Conservation (phyloP, 53 echinoderm and acorn worm genomes). For the Antedon mediterranea region DNA sequence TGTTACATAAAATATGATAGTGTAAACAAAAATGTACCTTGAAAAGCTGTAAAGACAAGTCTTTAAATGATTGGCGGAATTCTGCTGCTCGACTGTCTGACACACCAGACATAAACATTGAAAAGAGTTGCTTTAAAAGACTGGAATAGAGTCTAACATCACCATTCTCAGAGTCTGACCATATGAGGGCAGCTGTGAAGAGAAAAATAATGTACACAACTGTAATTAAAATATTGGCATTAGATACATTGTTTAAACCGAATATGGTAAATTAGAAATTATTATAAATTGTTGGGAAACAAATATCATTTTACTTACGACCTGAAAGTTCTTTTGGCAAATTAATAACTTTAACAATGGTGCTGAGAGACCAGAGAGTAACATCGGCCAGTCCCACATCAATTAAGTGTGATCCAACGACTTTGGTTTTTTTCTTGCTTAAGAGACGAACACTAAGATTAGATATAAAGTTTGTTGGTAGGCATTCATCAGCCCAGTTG, state of each 20-base stretch:
- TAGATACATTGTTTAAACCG: no score
- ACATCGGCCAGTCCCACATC: constrained; percentile 27
- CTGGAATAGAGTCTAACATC: background rate
- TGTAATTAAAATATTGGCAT: no score
- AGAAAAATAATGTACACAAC: background rate
- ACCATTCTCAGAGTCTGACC: background rate
- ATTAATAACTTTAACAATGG: constrained; percentile 10
- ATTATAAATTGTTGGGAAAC: no score
- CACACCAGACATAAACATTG: background rate
- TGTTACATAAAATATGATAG: no score
- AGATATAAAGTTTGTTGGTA: constrained; percentile 20
- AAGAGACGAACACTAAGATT: constrained; percentile 30
- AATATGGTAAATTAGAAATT: no score
- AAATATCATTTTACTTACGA: background rate
- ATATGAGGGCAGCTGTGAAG: background rate
- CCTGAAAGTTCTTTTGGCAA: background rate
- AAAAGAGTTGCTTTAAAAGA: background rate
- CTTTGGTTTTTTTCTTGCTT: constrained; percentile 18
- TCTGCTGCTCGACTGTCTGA: background rate
- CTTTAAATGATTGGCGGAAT: background rate
- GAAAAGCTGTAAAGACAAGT: background rate
- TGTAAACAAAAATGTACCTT: no score
- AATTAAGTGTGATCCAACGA: constrained; percentile 22
- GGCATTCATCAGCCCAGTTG: background rate
- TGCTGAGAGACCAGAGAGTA: constrained; percentile 36